Conservation (phyloP, 2,888 invertebrate species). For the Drosophila antonietae region DNA sequence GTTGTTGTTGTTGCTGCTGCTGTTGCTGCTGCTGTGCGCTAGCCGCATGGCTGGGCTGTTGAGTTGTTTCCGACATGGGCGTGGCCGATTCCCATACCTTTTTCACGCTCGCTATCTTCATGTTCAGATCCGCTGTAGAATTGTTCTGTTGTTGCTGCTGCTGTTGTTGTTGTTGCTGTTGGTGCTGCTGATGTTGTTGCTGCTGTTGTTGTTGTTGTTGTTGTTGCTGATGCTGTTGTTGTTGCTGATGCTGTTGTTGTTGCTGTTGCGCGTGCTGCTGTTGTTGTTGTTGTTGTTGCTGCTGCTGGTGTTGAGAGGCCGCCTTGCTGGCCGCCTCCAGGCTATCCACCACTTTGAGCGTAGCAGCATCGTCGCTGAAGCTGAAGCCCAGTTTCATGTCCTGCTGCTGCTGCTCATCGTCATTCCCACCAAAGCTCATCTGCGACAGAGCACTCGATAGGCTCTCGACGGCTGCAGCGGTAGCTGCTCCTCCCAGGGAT, state of each 20-base stretch:
- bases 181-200: conserved; percentile 64
- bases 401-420: conserved; percentile 88
- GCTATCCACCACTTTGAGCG: conserved; percentile 62
- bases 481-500: conserved; percentile 29
- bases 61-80: conserved; percentile 86
- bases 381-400: conserved; percentile 97
- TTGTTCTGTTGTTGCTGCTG: conserved; percentile 87
- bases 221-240: conserved; percentile 82
- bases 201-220: conserved; percentile 85
- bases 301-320: conserved; percentile 31
- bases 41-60: conserved; percentile 34
- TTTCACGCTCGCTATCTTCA: conserved; percentile 97
- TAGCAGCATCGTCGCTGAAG: conserved; percentile 87
- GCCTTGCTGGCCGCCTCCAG: conserved; percentile 82
- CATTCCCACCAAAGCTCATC: conserved; percentile 86
- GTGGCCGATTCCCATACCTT: conserved; percentile 90
- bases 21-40: conserved; percentile 52
- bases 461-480: conserved; percentile 83
- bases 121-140: conserved; percentile 94
- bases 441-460: conserved; percentile 87
- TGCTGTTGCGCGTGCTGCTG: conserved; percentile 47
- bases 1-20: conserved; percentile 39
- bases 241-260: conserved; percentile 82
- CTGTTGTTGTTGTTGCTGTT: conserved; percentile 71
- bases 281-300: conserved; percentile 49